Evolutionary conservation across 1,140 invertebrate genomes (phyloP).

Genomic region (Nylanderia fulva): DNA sequence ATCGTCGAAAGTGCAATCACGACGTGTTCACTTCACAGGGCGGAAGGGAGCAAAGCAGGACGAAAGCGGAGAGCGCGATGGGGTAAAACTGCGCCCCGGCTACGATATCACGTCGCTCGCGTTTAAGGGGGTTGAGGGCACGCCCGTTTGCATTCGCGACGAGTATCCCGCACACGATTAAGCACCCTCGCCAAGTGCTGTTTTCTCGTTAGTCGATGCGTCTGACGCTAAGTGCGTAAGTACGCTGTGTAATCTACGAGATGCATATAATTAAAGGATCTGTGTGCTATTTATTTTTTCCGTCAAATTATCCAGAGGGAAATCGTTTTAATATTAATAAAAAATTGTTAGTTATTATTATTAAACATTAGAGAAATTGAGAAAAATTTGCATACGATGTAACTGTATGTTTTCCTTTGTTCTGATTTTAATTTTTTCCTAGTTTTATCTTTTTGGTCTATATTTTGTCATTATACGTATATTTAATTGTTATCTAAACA

Average conservation of each 20-base stretch:
- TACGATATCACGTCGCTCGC: conserved; percentile 62
- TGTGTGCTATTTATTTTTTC: conserved; percentile 26
- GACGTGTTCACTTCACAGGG: conserved; percentile 34
- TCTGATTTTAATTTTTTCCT: background rate
- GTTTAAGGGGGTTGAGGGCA: conserved; percentile 65
- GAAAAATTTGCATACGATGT: background rate
- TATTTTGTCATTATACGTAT: background rate
- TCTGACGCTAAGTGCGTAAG: conserved; percentile 67
- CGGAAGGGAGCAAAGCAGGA: background rate
- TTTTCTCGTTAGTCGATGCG: conserved; percentile 67
- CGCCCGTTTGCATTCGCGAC: conserved; percentile 64
- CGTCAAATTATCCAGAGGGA: background rate
- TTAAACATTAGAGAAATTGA: background rate
- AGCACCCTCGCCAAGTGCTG: conserved; percentile 63
- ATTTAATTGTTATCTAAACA: background rate
- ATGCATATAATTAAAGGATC: conserved; percentile 15
- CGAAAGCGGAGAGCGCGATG: background rate
- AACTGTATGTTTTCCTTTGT: no score
- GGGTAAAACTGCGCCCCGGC: conserved; percentile 30
- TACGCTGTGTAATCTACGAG: conserved; percentile 58
- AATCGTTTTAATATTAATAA: background rate
- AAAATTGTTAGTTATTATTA: background rate
- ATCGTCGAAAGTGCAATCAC: conserved; percentile 34
- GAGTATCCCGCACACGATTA: conserved; percentile 63
- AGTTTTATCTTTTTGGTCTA: background rate